Evolutionary conservation across 2,888 invertebrate genomes (phyloP).

Genomic region (Limnephilus rhombicus): DNA sequence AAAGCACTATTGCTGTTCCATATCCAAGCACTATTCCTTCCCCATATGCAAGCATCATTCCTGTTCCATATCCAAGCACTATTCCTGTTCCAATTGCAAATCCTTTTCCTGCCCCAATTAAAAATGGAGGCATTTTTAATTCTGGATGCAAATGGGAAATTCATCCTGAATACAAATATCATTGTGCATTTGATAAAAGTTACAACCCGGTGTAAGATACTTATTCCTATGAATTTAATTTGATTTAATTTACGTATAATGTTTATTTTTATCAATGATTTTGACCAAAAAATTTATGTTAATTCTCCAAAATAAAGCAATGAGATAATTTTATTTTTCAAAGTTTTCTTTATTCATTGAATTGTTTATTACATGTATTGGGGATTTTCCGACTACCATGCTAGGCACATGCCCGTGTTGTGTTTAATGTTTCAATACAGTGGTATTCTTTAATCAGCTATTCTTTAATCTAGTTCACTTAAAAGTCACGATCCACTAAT

Average conservation of each 20-base stretch:
- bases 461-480: too few species aligned
- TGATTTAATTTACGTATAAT: neutral
- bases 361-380: too few species aligned
- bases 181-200: neutral
- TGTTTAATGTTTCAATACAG: too few species aligned
- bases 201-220: neutral
- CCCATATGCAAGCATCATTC: neutral
- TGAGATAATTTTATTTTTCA: too few species aligned
- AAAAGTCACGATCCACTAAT: too few species aligned
- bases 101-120: neutral
- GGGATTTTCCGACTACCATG: too few species aligned
- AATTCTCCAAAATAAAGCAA: too few species aligned
- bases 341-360: too few species aligned
- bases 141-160: neutral
- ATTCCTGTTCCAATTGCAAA: neutral
- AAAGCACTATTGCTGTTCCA: neutral
- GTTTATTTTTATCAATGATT: too few species aligned
- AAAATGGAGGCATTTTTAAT: neutral
- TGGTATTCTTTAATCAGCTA: too few species aligned
- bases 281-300: too few species aligned
- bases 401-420: too few species aligned
- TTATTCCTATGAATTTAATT: neutral
- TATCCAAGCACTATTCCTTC: neutral
- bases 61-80: neutral
- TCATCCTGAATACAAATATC: neutral